Percentiles rank a stretch among this genome's conserved stretches.
Evolutionary conservation across 2,797 vertebrate species (phyloP).

Genomic region (Coregonus sp.): DNA sequence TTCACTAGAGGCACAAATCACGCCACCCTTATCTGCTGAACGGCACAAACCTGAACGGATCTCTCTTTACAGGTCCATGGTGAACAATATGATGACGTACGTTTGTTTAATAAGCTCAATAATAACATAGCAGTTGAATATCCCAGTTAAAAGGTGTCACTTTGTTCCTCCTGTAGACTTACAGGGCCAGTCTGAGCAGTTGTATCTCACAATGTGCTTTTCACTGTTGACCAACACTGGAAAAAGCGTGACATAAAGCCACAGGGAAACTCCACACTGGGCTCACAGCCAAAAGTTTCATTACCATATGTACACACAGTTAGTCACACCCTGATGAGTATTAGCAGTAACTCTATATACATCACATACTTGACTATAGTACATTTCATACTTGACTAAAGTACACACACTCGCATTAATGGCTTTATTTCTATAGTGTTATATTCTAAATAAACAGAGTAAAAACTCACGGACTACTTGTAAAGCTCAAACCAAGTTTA

Average conservation of each 20-base stretch:
- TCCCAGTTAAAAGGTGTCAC: neutral
- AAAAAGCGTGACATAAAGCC: constrained; percentile 9
- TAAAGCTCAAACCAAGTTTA: too few species aligned
- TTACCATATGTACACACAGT: neutral
- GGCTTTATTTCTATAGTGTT: neutral
- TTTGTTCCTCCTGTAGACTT: neutral
- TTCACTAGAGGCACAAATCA: too few species aligned
- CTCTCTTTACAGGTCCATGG: neutral
- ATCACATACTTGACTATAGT: too few species aligned
- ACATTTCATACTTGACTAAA: too few species aligned
- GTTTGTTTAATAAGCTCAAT: neutral
- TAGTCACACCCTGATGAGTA: neutral
- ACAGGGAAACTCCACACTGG: constrained; percentile 63
- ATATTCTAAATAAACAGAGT: too few species aligned
- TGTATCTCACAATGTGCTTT: constrained; percentile 12
- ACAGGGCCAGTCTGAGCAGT: constrained; percentile 15
- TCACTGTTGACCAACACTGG: constrained; percentile 32
- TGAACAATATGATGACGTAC: neutral
- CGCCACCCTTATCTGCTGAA: too few species aligned
- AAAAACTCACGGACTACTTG: too few species aligned
- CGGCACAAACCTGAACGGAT: too few species aligned
- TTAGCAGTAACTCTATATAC: neutral
- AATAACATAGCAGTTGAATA: neutral
- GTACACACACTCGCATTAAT: too few species aligned
- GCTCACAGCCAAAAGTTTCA: constrained; percentile 32